A percentile compares a stretch with the other conserved stretches of the same genome.
These are phyloP conservation scores for Felis catus DNA, from an alignment of 2,113 vertebrate species.

Conservation along the genomic window DNA sequence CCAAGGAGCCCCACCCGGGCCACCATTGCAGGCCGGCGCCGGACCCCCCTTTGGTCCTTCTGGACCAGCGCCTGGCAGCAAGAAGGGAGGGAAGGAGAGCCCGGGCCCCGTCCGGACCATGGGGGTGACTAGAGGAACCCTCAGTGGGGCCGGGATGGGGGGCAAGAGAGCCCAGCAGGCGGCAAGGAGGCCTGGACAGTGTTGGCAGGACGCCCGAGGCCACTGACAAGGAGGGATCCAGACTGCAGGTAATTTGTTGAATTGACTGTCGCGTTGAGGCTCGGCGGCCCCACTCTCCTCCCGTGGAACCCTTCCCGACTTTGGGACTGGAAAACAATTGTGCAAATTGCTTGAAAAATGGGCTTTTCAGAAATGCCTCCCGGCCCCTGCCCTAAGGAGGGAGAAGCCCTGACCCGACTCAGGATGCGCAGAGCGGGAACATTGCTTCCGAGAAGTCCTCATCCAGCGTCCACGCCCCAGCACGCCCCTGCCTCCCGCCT, in stretches of 20 bases:
- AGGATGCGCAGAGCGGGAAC: accelerated
- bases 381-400: not conserved
- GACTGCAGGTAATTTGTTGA: accelerated
- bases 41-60: accelerated
- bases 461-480: not conserved
- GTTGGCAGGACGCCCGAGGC: not conserved
- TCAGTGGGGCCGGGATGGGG: accelerated
- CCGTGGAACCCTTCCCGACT: not conserved
- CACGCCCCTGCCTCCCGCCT: accelerated
- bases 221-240: accelerated
- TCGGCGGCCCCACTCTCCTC: accelerated
- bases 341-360: not conserved
- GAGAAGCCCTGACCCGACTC: not conserved
- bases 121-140: not conserved
- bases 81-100: not conserved
- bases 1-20: accelerated
- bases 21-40: accelerated
- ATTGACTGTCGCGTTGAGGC: accelerated
- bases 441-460: not conserved
- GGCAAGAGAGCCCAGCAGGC: not conserved
- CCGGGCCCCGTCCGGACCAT: not conserved
- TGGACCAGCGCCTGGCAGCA: accelerated
- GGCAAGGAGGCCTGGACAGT: not conserved
- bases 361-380: not conserved
- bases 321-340: not conserved